Evolutionary conservation across 1,140 invertebrate genomes (phyloP), one percentile per base, ranked within the genome.

Genomic region (Helicorthomorpha holstii): DNA sequence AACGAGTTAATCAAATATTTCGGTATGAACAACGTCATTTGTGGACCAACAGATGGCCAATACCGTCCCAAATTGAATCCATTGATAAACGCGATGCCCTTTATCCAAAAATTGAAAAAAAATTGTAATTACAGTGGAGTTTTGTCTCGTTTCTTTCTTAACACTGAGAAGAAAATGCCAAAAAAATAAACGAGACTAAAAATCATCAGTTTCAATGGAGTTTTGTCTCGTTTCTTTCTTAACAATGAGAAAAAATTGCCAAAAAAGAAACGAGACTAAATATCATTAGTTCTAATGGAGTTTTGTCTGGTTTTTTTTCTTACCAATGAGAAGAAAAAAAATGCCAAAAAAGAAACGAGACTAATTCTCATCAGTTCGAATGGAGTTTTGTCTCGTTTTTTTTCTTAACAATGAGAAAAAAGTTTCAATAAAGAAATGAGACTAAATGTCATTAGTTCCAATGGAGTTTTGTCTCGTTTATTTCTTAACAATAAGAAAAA

Each of bases 11-110:
- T 64, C 3, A 71, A 67, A 3, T 66, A 56, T 10, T 68, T 70
- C 10, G 84, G 83, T 10, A 83, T 70, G 58, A 83, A 87, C 1
- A 88, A 60, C 0, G 82, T 86, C 1, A 80, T 63, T 66, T 88
- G 84, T 2, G 83, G 83, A 3, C 83, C 83, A 10, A 73, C 72
- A 2, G 67, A 57, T 0, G 82, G 79, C 84, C 84, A 88, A 64
- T 85, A 87, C 29, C 83, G 70, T 1, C 84, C 83, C 34, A 87
- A 64, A 63, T 83, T 83, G 56, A 76, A 66, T 1, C 74, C 76
- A 61, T 87, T 88, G 1, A 87, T 64, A 66, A 77, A 83, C 22
- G 77, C 74, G 19, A 80, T 68, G 19, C 83, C 83, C 73, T 71
- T 50, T n/a, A 46, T 7, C 29, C 29, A 34, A 16, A 34, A 16